Evolutionary conservation across 2,797 vertebrate genomes (phyloP), one percentile per base, ranked within the genome.

Genomic region (Myotis myotis): DNA sequence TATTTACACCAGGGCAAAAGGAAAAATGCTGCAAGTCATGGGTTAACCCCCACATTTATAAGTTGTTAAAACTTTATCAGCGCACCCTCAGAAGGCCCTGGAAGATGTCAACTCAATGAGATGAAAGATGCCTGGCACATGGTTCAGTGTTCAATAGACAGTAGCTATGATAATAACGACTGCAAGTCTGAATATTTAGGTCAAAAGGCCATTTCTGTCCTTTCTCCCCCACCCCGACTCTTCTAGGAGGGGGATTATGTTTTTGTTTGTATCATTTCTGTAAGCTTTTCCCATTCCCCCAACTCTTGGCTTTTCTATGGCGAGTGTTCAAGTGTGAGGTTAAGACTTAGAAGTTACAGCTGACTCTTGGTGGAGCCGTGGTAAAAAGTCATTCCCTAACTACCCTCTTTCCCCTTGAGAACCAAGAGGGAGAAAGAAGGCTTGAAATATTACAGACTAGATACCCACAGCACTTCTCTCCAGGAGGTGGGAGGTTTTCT

Each of bases 241-340:
- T 79, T 87, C 64, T 78, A 85, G 72, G n/a, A 87, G 25, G 20
- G 28, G 44, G 25, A 84, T 25, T 41, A 68, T 78, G 51, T 75
- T 96, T 87, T 71, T 71, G 19, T 84, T 79, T n/a, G 1, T 11
- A 66, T 92, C 47, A 28, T 91, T 93, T 92, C 76, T 87, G 13
- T 79, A 60, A 10, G 4, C 72, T 47, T 75, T 60, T 3, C 7
- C 57, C 13, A 49, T 49, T 44, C 17, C 36, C 9, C 30, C 7
- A 36, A 5, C 15, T 86, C 41, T 92, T 79, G 36, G 10, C 30
- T 68, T 94, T 91, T 78, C 66, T 57, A 23, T 20, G 19, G 75
- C 33, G 36, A 55, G 76, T 81, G 81, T 90, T 91, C 51, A 76
- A 75, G 38, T 30, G 33, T 71, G 70, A 89, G 8, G 74, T 44